Conservation (phyloP, 2,797 vertebrate genomes). For the Sebastes elongatus region DNA sequence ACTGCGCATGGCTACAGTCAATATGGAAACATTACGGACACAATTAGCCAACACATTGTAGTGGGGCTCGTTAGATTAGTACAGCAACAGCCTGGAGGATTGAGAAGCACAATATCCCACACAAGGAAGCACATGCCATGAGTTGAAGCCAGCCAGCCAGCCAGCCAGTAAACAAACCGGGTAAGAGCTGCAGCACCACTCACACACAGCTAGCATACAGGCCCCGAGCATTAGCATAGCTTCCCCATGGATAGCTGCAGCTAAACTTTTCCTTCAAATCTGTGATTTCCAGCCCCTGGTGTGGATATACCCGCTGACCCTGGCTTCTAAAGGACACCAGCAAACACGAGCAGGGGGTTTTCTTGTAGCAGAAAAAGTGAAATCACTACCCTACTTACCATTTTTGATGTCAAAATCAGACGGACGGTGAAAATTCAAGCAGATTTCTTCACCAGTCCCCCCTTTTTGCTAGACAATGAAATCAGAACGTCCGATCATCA, state of each 20-base stretch:
- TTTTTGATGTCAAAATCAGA: conserved; percentile 80
- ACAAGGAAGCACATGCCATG: conserved; percentile 28
- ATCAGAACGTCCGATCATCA: conserved; percentile 99
- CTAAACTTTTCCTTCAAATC: conserved; percentile 84
- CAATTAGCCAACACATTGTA: conserved; percentile 59
- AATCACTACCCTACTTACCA: conserved; percentile 74
- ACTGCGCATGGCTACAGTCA: conserved; percentile 82
- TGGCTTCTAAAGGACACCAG: background rate
- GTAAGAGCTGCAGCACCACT: conserved; percentile 43
- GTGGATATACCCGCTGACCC: conserved; percentile 32
- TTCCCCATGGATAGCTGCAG: conserved; percentile 63
- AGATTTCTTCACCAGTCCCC: conserved; percentile 91
- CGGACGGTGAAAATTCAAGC: conserved; percentile 85
- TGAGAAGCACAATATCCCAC: conserved; percentile 6
- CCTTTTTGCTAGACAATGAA: conserved; percentile 95
- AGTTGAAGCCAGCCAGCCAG: conserved; percentile 41
- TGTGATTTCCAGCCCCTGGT: conserved; percentile 65
- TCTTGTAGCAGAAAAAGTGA: conserved; percentile 1
- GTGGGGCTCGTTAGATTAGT: conserved; percentile 45
- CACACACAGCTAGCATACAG: conserved; percentile 57
- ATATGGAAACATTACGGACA: conserved; percentile 65
- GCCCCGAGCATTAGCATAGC: conserved; percentile 79
- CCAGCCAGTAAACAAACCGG: conserved; percentile 53
- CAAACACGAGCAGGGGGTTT: background rate
- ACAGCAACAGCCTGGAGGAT: background rate